A percentile compares a stretch with the other conserved stretches of the same genome.
phyloP scores from a whole-genome alignment of 2,113 vertebrate genomes.

The Erythrolamprus reginae region DNA sequence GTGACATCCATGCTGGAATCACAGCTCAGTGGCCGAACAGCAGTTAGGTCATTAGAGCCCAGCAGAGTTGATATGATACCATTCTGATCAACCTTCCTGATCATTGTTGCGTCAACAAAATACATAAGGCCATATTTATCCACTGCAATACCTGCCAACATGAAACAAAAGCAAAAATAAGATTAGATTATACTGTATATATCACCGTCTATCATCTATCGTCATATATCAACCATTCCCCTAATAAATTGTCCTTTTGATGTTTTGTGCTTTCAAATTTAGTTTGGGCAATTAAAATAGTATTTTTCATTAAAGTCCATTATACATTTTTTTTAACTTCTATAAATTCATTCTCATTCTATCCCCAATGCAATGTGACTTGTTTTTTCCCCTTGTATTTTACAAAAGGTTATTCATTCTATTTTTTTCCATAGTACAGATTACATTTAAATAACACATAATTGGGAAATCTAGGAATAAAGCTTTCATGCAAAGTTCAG shows the following conservation, averaged over 20 bases:
- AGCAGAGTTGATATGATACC: constrained; percentile 98
- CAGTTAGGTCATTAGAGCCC: constrained; percentile 94
- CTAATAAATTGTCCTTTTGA: neutral
- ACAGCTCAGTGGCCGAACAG: constrained; percentile 85
- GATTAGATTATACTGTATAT: neutral
- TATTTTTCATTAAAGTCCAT: constrained; percentile 8
- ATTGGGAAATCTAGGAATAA: neutral
- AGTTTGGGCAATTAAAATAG: neutral
- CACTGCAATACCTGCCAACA: constrained; percentile 87
- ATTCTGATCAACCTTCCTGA: constrained; percentile 97
- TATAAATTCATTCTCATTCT: neutral
- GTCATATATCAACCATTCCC: neutral
- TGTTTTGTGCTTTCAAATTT: neutral
- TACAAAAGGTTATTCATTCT: neutral
- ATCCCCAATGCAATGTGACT: neutral
- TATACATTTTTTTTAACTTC: neutral
- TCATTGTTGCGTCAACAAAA: constrained; percentile 98
- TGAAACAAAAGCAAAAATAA: constrained; percentile 30
- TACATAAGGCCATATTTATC: constrained; percentile 98
- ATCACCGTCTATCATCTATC: neutral
- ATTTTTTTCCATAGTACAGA: neutral
- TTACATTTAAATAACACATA: neutral
- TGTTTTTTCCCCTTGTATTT: neutral
- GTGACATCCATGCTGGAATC: constrained; percentile 96
- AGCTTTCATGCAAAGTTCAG: neutral